phyloP scores from a whole-genome alignment of 1,140 invertebrate species.

The Calliopsis andreniformis region DNA sequence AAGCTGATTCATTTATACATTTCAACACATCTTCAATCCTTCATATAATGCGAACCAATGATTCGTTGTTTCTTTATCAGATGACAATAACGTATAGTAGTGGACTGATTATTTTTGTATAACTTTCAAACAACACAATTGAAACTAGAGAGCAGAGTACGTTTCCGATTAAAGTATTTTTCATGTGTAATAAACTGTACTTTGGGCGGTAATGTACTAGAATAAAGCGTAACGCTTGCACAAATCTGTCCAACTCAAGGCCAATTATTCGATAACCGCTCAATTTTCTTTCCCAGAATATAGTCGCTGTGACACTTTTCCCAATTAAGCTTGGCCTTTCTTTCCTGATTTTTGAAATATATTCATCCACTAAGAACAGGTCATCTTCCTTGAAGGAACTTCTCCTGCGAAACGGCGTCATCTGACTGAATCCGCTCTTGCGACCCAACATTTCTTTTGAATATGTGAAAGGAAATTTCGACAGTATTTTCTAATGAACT shows the following conservation, averaged over 20 bases:
- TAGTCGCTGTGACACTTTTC: neutral
- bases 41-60: too few species aligned
- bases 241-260: constrained; percentile 38
- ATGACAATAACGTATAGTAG: too few species aligned
- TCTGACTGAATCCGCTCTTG: too few species aligned
- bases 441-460: too few species aligned
- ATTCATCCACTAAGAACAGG: neutral
- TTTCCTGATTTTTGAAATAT: neutral
- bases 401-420: neutral
- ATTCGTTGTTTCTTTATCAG: too few species aligned
- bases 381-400: neutral
- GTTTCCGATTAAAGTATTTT: neutral
- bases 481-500: too few species aligned
- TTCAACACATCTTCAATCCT: too few species aligned
- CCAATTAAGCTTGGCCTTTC: too few species aligned
- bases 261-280: constrained; percentile 58
- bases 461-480: too few species aligned
- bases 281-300: constrained; percentile 53
- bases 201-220: constrained; percentile 47
- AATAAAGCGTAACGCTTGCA: constrained; percentile 45
- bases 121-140: neutral
- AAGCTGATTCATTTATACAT: too few species aligned
- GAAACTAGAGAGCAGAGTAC: neutral
- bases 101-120: too few species aligned
- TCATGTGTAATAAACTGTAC: constrained; percentile 28